A percentile compares a stretch with the other conserved stretches of the same genome.
phyloP scores from a whole-genome alignment of 2,113 vertebrate genomes.

The Ailurus styani region DNA sequence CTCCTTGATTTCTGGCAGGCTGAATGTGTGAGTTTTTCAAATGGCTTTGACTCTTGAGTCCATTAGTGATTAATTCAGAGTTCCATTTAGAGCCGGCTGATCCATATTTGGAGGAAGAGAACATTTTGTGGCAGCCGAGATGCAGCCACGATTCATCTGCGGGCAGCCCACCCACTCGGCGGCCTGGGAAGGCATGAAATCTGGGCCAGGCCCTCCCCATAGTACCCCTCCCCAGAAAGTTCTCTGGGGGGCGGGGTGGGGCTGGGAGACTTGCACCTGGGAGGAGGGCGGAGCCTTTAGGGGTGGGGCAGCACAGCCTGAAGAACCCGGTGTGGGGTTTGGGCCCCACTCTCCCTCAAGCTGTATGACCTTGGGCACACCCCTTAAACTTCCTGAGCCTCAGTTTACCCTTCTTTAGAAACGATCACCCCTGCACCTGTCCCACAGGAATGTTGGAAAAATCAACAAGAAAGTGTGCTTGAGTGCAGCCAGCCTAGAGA shows the following conservation, averaged over 20 bases:
- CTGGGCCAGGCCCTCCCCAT: background rate
- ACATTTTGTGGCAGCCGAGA: conserved; percentile 46
- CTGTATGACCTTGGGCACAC: background rate
- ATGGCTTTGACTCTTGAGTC: conserved; percentile 68
- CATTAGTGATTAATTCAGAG: conserved; percentile 72
- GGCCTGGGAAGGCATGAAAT: background rate
- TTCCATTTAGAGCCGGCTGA: conserved; percentile 59
- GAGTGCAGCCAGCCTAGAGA: background rate
- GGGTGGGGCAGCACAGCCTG: background rate
- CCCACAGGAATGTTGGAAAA: background rate
- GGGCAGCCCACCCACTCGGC: background rate
- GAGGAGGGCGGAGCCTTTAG: background rate
- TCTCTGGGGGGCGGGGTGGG: rapidly evolving
- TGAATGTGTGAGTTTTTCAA: conserved; percentile 61
- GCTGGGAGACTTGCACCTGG: background rate
- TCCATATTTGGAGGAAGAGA: conserved; percentile 69
- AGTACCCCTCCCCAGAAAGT: background rate
- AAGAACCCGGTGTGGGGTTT: background rate
- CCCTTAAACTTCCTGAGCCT: background rate
- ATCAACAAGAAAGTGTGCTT: background rate
- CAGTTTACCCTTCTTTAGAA: background rate
- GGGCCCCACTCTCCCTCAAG: background rate
- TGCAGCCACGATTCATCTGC: conserved; percentile 35
- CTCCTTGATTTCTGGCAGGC: conserved; percentile 53
- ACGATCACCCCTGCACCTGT: background rate